A percentile compares a stretch with the other conserved stretches of the same genome.
phyloP scores from a whole-genome alignment of 2,888 invertebrate species.

The Chaitophorus viminalis region DNA sequence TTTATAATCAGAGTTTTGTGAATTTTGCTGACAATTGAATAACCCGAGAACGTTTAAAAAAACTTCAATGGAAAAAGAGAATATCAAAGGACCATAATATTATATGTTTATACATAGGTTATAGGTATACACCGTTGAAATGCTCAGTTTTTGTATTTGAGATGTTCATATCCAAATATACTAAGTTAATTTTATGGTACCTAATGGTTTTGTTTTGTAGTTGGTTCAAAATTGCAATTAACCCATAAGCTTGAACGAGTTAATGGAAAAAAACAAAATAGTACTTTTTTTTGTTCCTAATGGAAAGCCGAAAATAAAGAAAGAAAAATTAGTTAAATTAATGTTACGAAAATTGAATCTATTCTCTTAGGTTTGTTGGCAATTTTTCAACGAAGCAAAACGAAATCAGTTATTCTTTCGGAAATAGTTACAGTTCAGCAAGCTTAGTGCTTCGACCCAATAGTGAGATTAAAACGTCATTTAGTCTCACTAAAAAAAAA shows the following conservation, averaged over 20 bases:
- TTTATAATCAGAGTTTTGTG: not conserved
- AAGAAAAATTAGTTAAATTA: conserved; percentile 11
- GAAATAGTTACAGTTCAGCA: conserved; percentile 47
- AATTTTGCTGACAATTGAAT: not conserved
- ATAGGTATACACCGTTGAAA: not conserved
- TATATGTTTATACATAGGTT: no score
- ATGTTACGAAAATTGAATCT: conserved; percentile 19
- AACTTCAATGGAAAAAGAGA: not conserved
- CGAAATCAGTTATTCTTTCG: conserved; percentile 40
- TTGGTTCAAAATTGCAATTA: not conserved
- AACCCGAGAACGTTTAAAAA: not conserved
- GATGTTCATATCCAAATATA: no score
- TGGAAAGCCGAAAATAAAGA: conserved; percentile 29
- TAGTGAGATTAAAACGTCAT: conserved; percentile 6
- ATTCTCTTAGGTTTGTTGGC: not conserved
- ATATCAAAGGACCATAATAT: not conserved
- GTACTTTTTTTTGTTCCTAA: conserved; percentile 1
- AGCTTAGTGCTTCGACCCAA: conserved; percentile 12
- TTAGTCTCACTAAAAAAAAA: not conserved
- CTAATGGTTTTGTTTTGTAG: not conserved
- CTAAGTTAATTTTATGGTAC: not conserved
- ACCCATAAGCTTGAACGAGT: not conserved
- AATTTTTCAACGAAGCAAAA: conserved; percentile 52
- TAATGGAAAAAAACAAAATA: not conserved
- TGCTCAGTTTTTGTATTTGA: not conserved